A percentile compares a stretch with the other conserved stretches of the same genome.
phyloP scores from a whole-genome alignment of 2,888 invertebrate genomes.

The Hedychridium roseum region DNA sequence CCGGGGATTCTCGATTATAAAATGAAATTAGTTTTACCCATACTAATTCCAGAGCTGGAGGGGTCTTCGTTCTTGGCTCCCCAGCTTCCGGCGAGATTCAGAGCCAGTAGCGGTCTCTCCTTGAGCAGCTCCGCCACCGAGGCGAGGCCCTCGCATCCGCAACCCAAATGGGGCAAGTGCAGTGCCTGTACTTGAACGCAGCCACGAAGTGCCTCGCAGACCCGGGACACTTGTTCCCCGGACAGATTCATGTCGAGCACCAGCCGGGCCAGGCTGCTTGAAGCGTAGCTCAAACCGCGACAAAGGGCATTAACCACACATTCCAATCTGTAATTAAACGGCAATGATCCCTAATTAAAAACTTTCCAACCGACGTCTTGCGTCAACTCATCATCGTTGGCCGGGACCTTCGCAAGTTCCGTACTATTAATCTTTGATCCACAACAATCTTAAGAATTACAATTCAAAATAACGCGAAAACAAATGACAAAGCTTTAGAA shows the following conservation, averaged over 20 bases:
- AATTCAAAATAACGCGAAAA: too few species aligned
- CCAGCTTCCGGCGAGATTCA: constrained; percentile 67
- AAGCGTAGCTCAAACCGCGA: constrained; percentile 55
- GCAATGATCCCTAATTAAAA: background rate
- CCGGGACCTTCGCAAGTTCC: too few species aligned
- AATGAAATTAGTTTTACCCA: constrained; percentile 65
- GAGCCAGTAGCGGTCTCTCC: constrained; percentile 64
- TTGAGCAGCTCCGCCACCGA: constrained; percentile 65
- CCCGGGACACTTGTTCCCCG: constrained; percentile 66
- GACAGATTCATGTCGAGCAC: constrained; percentile 68
- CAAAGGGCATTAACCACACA: constrained; percentile 67
- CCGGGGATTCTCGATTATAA: too few species aligned
- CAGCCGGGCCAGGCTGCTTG: constrained; percentile 63
- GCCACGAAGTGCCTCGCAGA: constrained; percentile 65
- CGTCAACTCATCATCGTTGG: too few species aligned
- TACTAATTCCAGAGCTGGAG: constrained; percentile 66
- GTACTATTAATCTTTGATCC: too few species aligned
- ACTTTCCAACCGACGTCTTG: too few species aligned
- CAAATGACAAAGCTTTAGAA: too few species aligned
- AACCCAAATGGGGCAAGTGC: constrained; percentile 67
- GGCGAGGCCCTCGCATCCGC: constrained; percentile 66
- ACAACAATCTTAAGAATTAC: too few species aligned
- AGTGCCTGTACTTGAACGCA: constrained; percentile 66
- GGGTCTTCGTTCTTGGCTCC: constrained; percentile 66
- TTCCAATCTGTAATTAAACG: constrained; percentile 63